Conservation (phyloP, 2,113 vertebrate species). For the Pterocles gutturalis region DNA sequence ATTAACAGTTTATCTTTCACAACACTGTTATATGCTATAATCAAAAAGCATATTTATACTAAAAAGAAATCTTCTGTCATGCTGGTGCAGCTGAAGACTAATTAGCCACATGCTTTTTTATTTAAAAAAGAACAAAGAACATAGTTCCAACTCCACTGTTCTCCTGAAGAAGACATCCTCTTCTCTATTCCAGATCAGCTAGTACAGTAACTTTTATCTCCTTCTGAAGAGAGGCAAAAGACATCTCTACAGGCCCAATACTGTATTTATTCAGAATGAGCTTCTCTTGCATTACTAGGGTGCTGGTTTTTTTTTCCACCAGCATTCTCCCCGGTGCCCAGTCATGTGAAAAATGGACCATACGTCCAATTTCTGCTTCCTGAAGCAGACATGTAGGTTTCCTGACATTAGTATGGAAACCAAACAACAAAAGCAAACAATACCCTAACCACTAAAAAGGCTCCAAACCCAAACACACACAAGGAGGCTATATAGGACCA, state of each 20-base stretch:
- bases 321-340: fast-evolving
- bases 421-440: not conserved
- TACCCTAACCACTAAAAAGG: fast-evolving
- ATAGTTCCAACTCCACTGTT: not conserved
- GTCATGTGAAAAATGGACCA: not conserved
- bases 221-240: not conserved
- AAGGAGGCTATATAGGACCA: not conserved
- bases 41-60: not conserved
- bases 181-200: not conserved
- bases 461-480: not conserved
- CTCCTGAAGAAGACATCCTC: not conserved
- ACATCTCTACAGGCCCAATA: not conserved
- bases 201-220: not conserved
- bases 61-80: not conserved
- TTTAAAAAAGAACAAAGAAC: not conserved
- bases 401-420: not conserved
- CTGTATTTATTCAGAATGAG: not conserved
- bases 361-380: not conserved
- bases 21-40: not conserved
- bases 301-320: not conserved
- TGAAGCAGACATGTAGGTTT: not conserved
- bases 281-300: not conserved
- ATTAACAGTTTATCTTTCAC: not conserved
- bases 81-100: not conserved
- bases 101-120: not conserved